Percentiles rank a stretch among this genome's conserved stretches.
Conservation (phyloP, 2,888 invertebrate species). For the Nephrotoma flavescens region DNA sequence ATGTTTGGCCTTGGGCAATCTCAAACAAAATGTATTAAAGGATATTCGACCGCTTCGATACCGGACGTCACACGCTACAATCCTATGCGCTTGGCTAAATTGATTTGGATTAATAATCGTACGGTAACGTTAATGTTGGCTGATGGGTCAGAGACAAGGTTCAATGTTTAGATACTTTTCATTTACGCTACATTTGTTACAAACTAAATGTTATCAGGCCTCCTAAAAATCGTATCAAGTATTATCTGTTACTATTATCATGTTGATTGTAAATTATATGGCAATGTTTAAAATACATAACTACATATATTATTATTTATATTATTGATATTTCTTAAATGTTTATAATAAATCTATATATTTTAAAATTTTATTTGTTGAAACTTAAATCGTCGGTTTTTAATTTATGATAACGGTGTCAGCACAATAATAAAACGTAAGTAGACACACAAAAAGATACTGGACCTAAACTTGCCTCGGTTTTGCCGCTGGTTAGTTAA, state of each 20-base stretch:
- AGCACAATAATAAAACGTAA: too few species aligned
- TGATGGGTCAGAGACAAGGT: conserved; percentile 85
- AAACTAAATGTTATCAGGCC: not conserved
- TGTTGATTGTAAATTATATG: not conserved
- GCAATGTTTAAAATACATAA: not conserved
- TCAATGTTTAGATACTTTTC: conserved; percentile 46
- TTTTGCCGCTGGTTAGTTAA: too few species aligned
- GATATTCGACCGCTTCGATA: conserved; percentile 85
- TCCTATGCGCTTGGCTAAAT: conserved; percentile 76
- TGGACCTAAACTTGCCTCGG: too few species aligned
- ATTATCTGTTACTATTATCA: not conserved
- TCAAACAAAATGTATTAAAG: conserved; percentile 91
- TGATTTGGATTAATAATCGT: conserved; percentile 91
- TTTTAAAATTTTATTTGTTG: not conserved
- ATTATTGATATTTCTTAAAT: not conserved
- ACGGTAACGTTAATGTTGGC: conserved; percentile 88
- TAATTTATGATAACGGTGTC: too few species aligned
- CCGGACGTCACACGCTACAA: conserved; percentile 75
- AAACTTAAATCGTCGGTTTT: not conserved
- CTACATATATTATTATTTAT: not conserved
- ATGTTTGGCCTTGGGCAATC: conserved; percentile 97
- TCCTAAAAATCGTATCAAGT: not conserved
- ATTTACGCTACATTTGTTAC: not conserved
- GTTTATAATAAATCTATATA: not conserved
- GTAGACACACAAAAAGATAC: too few species aligned